These are phyloP conservation scores for Lagocephalus sceleratus DNA, from an alignment of 2,797 vertebrate genomes.

Conservation along the genomic window DNA sequence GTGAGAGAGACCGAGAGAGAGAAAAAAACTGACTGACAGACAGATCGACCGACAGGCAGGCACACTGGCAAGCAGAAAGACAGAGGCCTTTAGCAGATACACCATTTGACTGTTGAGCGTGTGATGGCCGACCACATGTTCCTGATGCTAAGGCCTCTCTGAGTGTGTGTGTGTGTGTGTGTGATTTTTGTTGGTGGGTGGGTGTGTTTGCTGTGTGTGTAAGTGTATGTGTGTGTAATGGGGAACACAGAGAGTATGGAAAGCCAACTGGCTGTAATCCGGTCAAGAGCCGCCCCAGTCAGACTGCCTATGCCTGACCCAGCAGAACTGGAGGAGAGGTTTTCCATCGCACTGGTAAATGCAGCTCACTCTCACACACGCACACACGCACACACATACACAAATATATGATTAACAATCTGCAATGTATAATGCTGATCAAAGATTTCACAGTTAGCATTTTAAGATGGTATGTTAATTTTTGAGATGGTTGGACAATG, in stretches of 20 bases:
- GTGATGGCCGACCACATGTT: constrained; percentile 64
- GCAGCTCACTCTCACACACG: constrained; percentile 1
- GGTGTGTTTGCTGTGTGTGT: constrained; percentile 15
- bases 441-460: neutral
- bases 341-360: constrained; percentile 89
- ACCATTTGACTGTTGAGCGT: constrained; percentile 12
- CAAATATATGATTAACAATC: neutral
- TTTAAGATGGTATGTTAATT: neutral
- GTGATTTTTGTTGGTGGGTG: constrained; percentile 26
- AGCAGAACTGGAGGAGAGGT: constrained; percentile 91
- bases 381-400: neutral
- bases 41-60: constrained; percentile 12
- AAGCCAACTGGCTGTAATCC: constrained; percentile 88
- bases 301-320: constrained; percentile 96
- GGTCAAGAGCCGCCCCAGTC: constrained; percentile 85
- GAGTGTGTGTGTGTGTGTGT: constrained; percentile 38
- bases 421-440: neutral
- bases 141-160: constrained; percentile 25
- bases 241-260: constrained; percentile 96
- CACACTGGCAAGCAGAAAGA: constrained; percentile 8
- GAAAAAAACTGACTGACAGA: constrained; percentile 20
- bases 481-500: neutral
- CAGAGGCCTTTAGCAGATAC: constrained; percentile 33
- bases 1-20: constrained; percentile 12
- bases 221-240: constrained; percentile 69